A percentile compares a stretch with the other conserved stretches of the same genome.
Evolutionary conservation across 2,888 invertebrate species (phyloP).

Genomic region (Lypha dubia): DNA sequence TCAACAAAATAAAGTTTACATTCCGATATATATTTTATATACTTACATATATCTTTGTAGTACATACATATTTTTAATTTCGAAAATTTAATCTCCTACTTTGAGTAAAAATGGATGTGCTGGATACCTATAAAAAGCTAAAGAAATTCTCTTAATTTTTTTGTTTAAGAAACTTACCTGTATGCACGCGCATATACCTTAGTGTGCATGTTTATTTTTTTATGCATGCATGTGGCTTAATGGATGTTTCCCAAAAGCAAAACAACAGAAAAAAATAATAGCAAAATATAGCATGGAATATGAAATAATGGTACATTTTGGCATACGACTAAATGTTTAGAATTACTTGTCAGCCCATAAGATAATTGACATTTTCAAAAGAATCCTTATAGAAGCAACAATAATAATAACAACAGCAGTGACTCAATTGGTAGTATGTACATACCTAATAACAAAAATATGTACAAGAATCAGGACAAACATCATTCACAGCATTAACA

Average conservation of each 20-base stretch:
- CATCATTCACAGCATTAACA: constrained; percentile 54
- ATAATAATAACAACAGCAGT: constrained; percentile 1
- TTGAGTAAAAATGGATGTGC: too few species aligned
- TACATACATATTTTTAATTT: too few species aligned
- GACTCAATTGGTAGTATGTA: constrained; percentile 16
- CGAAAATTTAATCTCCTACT: too few species aligned
- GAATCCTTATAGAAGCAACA: constrained; percentile 45
- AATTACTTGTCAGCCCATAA: constrained; percentile 67
- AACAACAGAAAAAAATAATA: constrained; percentile 6
- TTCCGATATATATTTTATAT: too few species aligned
- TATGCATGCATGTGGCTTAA: constrained; percentile 29
- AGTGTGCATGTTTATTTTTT: background rate
- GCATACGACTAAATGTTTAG: constrained; percentile 69
- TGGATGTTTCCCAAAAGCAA: constrained; percentile 59
- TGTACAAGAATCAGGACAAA: constrained; percentile 35
- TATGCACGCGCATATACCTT: background rate
- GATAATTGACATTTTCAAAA: constrained; percentile 71
- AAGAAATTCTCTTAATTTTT: too few species aligned
- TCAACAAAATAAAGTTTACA: too few species aligned
- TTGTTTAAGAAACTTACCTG: background rate
- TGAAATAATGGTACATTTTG: constrained; percentile 65
- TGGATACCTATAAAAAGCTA: too few species aligned
- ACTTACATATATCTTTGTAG: too few species aligned
- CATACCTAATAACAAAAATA: constrained; percentile 32
- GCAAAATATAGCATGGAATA: constrained; percentile 42